Percentiles rank a stretch among this genome's conserved stretches.
Evolutionary conservation across 2,888 invertebrate genomes (phyloP).

Genomic region (Apotomis turbidana): DNA sequence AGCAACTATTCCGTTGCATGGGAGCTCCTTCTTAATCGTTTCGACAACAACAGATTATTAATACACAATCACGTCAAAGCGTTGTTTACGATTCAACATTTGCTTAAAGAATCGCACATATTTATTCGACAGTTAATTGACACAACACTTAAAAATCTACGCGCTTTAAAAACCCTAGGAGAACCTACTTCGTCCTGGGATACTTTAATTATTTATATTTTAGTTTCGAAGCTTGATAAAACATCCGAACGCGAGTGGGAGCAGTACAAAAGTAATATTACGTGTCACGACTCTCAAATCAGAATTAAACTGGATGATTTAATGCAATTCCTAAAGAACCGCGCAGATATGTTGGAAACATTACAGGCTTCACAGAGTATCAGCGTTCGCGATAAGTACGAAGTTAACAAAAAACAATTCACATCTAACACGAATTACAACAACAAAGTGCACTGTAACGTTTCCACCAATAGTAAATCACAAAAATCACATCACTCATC

Average conservation of each 20-base stretch:
- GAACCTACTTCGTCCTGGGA: slow-evolving; percentile 32
- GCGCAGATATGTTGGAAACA: slow-evolving; percentile 12
- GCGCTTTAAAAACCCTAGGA: slow-evolving; percentile 19
- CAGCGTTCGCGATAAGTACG: not conserved
- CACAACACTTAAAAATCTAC: not conserved
- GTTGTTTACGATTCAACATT: not conserved
- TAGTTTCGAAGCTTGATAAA: slow-evolving; percentile 21
- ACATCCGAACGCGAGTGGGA: slow-evolving; percentile 33
- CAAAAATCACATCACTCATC: slow-evolving; percentile 3
- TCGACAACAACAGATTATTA: slow-evolving; percentile 3
- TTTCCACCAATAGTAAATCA: slow-evolving; percentile 1
- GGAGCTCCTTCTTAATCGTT: slow-evolving; percentile 6
- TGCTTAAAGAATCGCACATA: not conserved
- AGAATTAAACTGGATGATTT: not conserved
- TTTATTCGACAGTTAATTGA: not conserved
- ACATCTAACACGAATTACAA: not conserved
- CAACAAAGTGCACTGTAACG: slow-evolving; percentile 1
- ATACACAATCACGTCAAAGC: not conserved
- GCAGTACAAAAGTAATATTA: slow-evolving; percentile 10
- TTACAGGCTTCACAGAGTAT: not conserved
- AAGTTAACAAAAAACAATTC: not conserved
- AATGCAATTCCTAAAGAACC: slow-evolving; percentile 5
- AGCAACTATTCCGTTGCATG: not conserved
- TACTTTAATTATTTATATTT: slow-evolving; percentile 28
- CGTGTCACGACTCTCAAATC: not conserved